These are phyloP conservation scores for Drosophila borborema DNA, from an alignment of 2,888 invertebrate species.

Conservation along the genomic window DNA sequence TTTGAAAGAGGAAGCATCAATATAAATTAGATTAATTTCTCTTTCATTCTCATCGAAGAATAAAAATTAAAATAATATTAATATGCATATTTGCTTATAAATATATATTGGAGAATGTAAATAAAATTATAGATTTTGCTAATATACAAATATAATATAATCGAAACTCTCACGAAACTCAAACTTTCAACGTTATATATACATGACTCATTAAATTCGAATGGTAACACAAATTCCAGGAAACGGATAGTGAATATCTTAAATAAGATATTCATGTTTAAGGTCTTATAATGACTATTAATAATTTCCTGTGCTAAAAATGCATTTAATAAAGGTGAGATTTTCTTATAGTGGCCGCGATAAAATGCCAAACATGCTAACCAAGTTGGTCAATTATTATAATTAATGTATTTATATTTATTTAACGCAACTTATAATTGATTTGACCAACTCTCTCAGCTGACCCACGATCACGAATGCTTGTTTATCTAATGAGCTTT, in stretches of 20 bases:
- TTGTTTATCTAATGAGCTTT: constrained; percentile 33
- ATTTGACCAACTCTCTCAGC: constrained; percentile 45
- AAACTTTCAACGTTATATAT: neutral
- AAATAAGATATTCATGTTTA: constrained; percentile 6
- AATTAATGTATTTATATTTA: constrained; percentile 34
- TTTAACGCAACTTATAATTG: constrained; percentile 48
- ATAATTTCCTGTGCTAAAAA: constrained; percentile 15
- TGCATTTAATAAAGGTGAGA: constrained; percentile 32
- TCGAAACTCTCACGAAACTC: neutral
- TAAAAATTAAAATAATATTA: too few relatives aligned
- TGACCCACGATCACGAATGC: constrained; percentile 49
- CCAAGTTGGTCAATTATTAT: constrained; percentile 33
- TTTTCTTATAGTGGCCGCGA: constrained; percentile 10
- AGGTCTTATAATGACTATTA: constrained; percentile 5
- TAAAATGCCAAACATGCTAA: constrained; percentile 22
- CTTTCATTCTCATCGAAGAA: too few relatives aligned
- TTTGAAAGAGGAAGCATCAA: too few relatives aligned
- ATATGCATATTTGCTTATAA: too few relatives aligned
- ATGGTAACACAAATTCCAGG: neutral
- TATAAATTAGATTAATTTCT: too few relatives aligned
- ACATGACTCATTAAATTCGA: neutral
- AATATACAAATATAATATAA: neutral
- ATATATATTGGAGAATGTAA: too few relatives aligned
- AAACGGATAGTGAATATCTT: neutral
- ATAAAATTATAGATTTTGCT: neutral